phyloP scores from a whole-genome alignment of 2,888 invertebrate genomes.

The Hirudinaria manillensis region DNA sequence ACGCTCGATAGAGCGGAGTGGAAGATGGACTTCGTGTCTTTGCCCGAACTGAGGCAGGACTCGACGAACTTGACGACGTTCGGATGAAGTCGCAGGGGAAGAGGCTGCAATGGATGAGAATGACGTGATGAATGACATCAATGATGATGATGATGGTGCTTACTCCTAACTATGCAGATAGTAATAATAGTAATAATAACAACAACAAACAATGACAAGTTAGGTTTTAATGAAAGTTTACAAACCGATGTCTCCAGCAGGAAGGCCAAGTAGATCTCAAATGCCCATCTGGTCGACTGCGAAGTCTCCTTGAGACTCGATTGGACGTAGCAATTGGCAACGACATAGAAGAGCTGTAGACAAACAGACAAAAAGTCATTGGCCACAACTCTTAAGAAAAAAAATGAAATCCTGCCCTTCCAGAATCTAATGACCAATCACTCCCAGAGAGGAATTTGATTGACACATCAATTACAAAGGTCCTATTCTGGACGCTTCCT shows the following conservation, averaged over 20 bases:
- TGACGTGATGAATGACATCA: not conserved
- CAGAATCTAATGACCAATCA: no score
- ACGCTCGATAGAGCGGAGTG: not conserved
- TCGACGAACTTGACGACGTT: conserved; percentile 5
- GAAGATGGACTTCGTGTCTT: conserved; percentile 10
- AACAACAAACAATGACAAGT: no score
- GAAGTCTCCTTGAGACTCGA: conserved; percentile 17
- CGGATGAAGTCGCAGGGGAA: not conserved
- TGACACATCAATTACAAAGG: no score
- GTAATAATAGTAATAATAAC: not conserved
- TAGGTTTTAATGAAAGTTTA: conserved; percentile 8
- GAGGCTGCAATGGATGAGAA: conserved; percentile 8
- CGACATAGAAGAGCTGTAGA: not conserved
- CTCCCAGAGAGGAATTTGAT: no score
- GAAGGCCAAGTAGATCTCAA: conserved; percentile 95
- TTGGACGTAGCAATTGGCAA: not conserved
- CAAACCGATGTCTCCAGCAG: conserved; percentile 47
- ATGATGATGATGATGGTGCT: not conserved
- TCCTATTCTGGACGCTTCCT: not conserved
- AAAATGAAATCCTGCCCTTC: not conserved
- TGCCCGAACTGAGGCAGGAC: not conserved
- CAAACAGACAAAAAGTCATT: not conserved
- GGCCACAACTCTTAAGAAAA: not conserved
- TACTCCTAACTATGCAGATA: not conserved
- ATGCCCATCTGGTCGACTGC: conserved; percentile 69